These are phyloP conservation scores for Bettongia penicillata DNA, from an alignment of 2,113 vertebrate genomes.

Conservation along the genomic window DNA sequence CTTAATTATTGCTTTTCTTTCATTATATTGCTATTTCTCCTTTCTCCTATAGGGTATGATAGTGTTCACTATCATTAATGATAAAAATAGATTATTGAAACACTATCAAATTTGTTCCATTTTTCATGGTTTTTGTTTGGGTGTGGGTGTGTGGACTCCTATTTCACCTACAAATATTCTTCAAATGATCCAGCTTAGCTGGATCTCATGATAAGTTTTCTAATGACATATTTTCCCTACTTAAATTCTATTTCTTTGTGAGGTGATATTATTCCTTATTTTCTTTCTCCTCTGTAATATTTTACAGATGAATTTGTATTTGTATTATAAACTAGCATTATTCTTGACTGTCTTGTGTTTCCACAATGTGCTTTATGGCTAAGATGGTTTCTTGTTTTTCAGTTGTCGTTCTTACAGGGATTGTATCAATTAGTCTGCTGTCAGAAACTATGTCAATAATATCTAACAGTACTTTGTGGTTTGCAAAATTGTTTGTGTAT, in stretches of 20 bases:
- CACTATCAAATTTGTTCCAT: not conserved
- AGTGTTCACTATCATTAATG: not conserved
- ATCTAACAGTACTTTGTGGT: not conserved
- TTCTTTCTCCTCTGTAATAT: not conserved
- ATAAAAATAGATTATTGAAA: not conserved
- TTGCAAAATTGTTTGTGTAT: not conserved
- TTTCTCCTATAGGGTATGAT: not conserved
- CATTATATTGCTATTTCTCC: not conserved
- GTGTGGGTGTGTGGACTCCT: not conserved
- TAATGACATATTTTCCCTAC: not conserved
- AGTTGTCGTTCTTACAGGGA: not conserved
- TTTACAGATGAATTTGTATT: not conserved
- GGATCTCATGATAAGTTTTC: not conserved
- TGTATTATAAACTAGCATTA: not conserved
- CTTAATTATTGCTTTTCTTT: not conserved
- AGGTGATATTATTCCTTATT: not conserved
- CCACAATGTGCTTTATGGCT: not conserved
- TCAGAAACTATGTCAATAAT: not conserved
- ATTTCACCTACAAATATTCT: not conserved
- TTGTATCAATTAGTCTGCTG: not conserved
- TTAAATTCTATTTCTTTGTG: not conserved
- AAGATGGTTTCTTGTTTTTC: not conserved
- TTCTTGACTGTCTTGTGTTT: not conserved
- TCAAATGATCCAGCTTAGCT: not conserved
- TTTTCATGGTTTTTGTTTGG: not conserved